Conservation (phyloP, 2,888 invertebrate species). For the Pediacus dermestoides region DNA sequence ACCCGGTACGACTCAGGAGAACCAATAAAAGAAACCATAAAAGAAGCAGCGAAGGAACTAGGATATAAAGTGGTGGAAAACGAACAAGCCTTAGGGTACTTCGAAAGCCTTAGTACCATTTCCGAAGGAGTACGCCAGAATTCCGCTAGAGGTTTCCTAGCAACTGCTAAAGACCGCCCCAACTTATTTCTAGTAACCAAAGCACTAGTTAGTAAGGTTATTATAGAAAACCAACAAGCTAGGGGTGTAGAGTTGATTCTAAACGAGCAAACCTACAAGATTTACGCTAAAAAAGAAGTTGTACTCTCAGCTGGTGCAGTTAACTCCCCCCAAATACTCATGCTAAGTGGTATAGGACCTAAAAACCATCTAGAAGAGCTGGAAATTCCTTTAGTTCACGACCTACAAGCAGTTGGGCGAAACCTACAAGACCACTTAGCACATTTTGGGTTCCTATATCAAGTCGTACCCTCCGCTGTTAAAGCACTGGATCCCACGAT, state of each 20-base stretch:
- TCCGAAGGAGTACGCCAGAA: conserved; percentile 48
- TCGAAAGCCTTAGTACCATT: conserved; percentile 35
- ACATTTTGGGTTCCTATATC: conserved; percentile 37
- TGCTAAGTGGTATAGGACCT: conserved; percentile 66
- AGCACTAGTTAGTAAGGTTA: conserved; percentile 55
- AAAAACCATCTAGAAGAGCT: conserved; percentile 50
- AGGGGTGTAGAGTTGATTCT: conserved; percentile 48
- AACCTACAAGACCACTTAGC: conserved; percentile 57
- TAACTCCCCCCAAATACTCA: conserved; percentile 64
- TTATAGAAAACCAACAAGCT: conserved; percentile 53
- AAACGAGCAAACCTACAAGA: conserved; percentile 33
- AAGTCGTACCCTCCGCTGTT: conserved; percentile 19
- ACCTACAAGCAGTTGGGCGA: conserved; percentile 55
- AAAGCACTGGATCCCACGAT: conserved; percentile 7
- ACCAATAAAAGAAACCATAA: conserved; percentile 33
- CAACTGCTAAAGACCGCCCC: conserved; percentile 50
- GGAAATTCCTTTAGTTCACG: conserved; percentile 47
- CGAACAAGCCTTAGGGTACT: conserved; percentile 37
- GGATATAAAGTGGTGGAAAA: conserved; percentile 39
- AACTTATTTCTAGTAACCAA: conserved; percentile 61
- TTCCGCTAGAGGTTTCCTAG: conserved; percentile 70
- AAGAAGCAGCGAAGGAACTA: conserved; percentile 49
- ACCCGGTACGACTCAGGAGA: conserved; percentile 42
- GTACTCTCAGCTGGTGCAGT: conserved; percentile 65
- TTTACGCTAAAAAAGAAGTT: conserved; percentile 57